These are phyloP conservation scores for Octonoba sinensis DNA, from an alignment of 2,888 invertebrate species.

Conservation along the genomic window DNA sequence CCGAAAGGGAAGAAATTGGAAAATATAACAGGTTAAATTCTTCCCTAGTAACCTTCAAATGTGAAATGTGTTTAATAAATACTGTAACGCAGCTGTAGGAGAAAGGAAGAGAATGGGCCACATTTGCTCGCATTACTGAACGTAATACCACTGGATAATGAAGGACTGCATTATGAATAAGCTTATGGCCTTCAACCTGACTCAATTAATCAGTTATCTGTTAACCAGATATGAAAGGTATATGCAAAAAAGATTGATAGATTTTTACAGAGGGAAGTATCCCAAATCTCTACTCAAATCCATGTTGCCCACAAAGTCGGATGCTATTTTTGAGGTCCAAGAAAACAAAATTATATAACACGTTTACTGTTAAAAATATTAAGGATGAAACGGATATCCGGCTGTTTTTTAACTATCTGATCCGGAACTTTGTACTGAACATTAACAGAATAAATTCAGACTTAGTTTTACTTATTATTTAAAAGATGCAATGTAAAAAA, in stretches of 20 bases:
- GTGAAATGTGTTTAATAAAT: neutral
- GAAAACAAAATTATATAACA: neutral
- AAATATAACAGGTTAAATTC: neutral
- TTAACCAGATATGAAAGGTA: neutral
- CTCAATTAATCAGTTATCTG: neutral
- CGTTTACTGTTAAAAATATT: neutral
- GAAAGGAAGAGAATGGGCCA: neutral
- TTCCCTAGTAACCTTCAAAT: no score
- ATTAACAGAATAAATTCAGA: no score
- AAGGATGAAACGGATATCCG: no score
- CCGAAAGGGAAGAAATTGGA: neutral
- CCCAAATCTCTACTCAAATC: neutral
- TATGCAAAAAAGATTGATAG: neutral
- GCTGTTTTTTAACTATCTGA: no score
- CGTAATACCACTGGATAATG: neutral
- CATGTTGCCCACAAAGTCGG: neutral
- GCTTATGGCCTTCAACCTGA: neutral
- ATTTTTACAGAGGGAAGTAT: neutral
- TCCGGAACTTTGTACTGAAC: no score
- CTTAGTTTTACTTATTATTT: no score
- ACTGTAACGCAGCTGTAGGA: neutral
- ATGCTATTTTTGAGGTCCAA: neutral
- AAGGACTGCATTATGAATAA: neutral
- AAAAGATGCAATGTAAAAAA: no score
- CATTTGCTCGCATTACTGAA: neutral